These are phyloP conservation scores for Tiliqua scincoides DNA, from an alignment of 2,113 vertebrate species.

Conservation along the genomic window DNA sequence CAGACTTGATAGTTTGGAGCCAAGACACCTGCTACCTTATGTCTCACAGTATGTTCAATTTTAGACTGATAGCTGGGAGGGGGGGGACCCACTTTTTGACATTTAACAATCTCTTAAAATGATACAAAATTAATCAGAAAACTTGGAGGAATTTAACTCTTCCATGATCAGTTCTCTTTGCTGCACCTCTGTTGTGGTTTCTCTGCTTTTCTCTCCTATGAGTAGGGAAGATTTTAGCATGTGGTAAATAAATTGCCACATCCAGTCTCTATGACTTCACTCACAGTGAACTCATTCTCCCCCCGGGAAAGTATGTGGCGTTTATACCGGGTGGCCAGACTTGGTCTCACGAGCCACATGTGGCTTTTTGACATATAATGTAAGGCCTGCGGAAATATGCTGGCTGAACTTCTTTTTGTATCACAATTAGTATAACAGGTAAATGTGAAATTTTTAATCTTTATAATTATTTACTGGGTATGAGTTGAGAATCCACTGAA, in stretches of 20 bases:
- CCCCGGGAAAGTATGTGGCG: too few relatives aligned
- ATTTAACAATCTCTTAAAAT: conserved; percentile 81
- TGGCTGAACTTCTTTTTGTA: too few relatives aligned
- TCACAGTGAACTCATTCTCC: not conserved
- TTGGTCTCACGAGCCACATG: too few relatives aligned
- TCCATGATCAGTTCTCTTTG: conserved; percentile 55
- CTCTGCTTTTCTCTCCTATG: not conserved
- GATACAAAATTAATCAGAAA: conserved; percentile 79
- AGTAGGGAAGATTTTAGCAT: conserved; percentile 19
- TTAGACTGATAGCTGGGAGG: conserved; percentile 80
- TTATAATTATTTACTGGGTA: too few relatives aligned
- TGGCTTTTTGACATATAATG: too few relatives aligned
- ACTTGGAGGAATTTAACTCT: conserved; percentile 77
- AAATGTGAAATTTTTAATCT: too few relatives aligned
- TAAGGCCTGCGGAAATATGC: too few relatives aligned
- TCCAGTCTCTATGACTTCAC: not conserved
- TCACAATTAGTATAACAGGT: too few relatives aligned
- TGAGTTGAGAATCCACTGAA: too few relatives aligned
- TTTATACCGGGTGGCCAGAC: too few relatives aligned
- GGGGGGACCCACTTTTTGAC: conserved; percentile 78
- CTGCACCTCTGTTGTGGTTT: conserved; percentile 60
- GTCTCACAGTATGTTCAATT: conserved; percentile 85
- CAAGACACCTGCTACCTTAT: conserved; percentile 88
- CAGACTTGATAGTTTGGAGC: conserved; percentile 84
- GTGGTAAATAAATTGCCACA: not conserved